Conservation (phyloP, 2,113 vertebrate genomes). For the Sclerurus mexicanus region DNA sequence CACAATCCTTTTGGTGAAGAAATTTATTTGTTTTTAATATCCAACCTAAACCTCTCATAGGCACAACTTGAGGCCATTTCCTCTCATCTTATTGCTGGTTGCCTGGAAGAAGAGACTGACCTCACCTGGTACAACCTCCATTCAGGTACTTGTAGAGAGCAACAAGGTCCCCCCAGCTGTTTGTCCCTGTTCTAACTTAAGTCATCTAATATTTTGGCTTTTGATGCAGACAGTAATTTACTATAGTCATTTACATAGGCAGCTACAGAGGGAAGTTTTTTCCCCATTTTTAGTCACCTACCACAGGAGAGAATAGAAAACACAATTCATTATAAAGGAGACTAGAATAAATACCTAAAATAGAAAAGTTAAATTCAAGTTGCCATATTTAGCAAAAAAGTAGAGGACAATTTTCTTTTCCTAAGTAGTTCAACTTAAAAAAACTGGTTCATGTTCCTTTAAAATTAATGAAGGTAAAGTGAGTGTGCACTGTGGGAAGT, state of each 20-base stretch:
- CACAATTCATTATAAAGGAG: not conserved
- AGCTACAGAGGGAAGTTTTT: not conserved
- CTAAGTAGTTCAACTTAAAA: not conserved
- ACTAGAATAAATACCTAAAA: not conserved
- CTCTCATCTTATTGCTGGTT: not conserved
- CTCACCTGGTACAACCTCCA: not conserved
- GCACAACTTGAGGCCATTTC: not conserved
- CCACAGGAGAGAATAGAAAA: not conserved
- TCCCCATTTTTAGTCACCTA: not conserved
- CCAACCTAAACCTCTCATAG: not conserved
- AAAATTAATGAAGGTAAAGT: not conserved
- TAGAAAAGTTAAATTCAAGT: not conserved
- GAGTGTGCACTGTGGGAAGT: not conserved
- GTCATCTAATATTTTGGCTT: not conserved
- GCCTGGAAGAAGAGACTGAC: not conserved
- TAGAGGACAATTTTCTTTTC: accelerated
- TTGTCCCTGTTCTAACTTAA: not conserved
- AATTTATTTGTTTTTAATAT: not conserved
- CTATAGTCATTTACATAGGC: not conserved
- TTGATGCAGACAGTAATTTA: not conserved
- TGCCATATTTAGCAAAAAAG: not conserved
- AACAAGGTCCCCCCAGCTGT: not conserved
- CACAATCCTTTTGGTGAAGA: not conserved
- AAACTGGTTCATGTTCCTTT: not conserved
- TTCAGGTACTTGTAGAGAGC: not conserved